A percentile compares a stretch with the other conserved stretches of the same genome.
phyloP scores from a whole-genome alignment of 64 coral and sea anemone species.

The Pocillopora verrucosa region DNA sequence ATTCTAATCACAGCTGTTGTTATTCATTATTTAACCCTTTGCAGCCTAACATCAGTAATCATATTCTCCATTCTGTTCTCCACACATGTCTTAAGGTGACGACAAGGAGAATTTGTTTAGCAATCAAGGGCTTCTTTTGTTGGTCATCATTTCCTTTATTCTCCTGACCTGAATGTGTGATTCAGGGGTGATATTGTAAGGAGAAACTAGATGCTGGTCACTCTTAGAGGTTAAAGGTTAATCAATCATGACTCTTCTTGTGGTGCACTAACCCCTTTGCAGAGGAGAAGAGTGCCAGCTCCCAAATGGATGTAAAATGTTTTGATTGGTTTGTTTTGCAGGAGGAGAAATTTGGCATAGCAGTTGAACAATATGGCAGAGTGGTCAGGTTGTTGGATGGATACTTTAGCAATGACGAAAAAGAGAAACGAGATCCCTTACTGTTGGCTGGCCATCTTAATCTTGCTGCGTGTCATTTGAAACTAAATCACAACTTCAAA shows the following conservation, averaged over 20 bases:
- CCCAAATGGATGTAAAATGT: neutral
- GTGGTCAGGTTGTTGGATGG: constrained; percentile 62
- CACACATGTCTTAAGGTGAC: too few species aligned
- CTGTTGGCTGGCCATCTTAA: constrained; percentile 76
- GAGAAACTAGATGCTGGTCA: too few species aligned
- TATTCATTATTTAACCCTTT: too few species aligned
- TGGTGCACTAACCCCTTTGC: neutral
- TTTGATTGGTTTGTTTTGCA: constrained; percentile 5
- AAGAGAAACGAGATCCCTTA: constrained; percentile 52
- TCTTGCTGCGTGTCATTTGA: constrained; percentile 80
- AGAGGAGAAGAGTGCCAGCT: neutral
- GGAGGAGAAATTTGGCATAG: constrained; percentile 74
- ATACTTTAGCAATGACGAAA: constrained; percentile 72
- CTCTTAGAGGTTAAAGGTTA: too few species aligned
- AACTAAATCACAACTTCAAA: constrained; percentile 65
- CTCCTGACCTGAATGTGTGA: too few species aligned
- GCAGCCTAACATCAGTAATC: too few species aligned
- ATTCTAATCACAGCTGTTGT: too few species aligned
- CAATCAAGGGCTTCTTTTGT: neutral
- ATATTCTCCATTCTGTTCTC: too few species aligned
- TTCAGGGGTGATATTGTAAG: too few species aligned
- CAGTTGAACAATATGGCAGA: constrained; percentile 64
- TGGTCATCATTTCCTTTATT: too few species aligned
- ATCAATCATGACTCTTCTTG: too few species aligned
- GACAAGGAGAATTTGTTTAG: neutral